phyloP scores from a whole-genome alignment of 2,888 invertebrate genomes.

The Odontocolon sp. region DNA sequence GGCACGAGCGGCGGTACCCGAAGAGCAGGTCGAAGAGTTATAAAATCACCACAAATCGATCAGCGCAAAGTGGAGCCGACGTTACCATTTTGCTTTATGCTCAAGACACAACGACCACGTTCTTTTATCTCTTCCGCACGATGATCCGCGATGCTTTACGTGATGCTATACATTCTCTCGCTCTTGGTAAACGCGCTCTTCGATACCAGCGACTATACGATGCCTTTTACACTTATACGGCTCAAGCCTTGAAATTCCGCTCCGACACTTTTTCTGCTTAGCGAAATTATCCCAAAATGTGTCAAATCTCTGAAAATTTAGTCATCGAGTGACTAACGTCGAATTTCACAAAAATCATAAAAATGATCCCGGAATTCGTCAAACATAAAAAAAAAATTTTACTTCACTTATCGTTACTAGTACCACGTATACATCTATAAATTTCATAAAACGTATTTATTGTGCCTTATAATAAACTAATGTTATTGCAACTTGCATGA shows the following conservation, averaged over 20 bases:
- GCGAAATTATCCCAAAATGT: no score
- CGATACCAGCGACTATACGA: background rate
- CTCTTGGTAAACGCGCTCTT: no score
- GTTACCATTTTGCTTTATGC: conserved; percentile 74
- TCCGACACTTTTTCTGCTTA: no score
- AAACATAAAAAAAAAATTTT: no score
- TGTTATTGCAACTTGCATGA: conserved; percentile 24
- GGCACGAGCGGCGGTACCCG: conserved; percentile 32
- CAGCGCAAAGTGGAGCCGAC: conserved; percentile 76
- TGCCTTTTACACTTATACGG: background rate
- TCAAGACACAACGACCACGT: conserved; percentile 69
- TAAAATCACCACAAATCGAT: conserved; percentile 80
- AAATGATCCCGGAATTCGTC: no score
- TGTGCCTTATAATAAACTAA: conserved; percentile 10
- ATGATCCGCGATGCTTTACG: conserved; percentile 55
- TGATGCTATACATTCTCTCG: no score
- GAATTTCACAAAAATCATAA: no score
- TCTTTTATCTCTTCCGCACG: conserved; percentile 63
- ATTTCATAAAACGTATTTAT: background rate
- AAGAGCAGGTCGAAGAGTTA: conserved; percentile 74
- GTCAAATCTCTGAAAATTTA: no score
- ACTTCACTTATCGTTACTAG: background rate
- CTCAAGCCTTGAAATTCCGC: no score
- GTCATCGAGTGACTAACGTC: no score
- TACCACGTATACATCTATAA: background rate